Percentiles rank a stretch among this genome's conserved stretches.
phyloP scores from a whole-genome alignment of 1,140 invertebrate genomes.

The Anadara kagoshimensis region DNA sequence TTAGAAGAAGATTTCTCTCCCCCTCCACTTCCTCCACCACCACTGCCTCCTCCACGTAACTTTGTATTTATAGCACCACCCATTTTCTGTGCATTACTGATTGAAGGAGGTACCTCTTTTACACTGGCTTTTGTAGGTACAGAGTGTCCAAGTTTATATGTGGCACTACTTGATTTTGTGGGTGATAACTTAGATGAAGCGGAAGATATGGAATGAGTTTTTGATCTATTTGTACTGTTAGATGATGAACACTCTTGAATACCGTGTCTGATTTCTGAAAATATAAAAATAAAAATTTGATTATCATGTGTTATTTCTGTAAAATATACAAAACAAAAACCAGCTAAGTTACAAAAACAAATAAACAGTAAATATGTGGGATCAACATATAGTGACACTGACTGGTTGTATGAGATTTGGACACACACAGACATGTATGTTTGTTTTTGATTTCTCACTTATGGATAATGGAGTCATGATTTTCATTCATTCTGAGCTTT shows the following conservation, averaged over 20 bases:
- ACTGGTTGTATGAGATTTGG: no score
- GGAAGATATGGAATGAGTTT: conserved; percentile 4
- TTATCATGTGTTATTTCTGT: no score
- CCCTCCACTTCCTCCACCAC: conserved; percentile 36
- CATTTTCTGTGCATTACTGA: conserved; percentile 49
- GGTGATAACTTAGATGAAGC: conserved; percentile 28
- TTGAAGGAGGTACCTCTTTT: conserved; percentile 58
- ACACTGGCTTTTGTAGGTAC: conserved; percentile 64
- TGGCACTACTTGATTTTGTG: conserved; percentile 11
- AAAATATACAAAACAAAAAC: no score
- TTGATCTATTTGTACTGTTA: not conserved
- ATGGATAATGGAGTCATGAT: no score
- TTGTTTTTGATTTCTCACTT: no score
- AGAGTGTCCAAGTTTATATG: conserved; percentile 7
- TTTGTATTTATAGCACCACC: conserved; percentile 39
- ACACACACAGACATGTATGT: no score
- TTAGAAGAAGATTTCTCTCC: conserved; percentile 28
- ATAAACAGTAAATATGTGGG: not conserved
- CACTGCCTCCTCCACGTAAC: conserved; percentile 25
- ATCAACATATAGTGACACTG: not conserved
- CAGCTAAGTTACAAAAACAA: not conserved
- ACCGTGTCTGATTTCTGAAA: conserved; percentile 35
- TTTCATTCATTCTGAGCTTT: no score
- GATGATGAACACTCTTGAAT: not conserved
- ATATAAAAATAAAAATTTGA: not conserved